Evolutionary conservation across 2,797 vertebrate species (phyloP).

Genomic region (Lithobates sylvaticus): DNA sequence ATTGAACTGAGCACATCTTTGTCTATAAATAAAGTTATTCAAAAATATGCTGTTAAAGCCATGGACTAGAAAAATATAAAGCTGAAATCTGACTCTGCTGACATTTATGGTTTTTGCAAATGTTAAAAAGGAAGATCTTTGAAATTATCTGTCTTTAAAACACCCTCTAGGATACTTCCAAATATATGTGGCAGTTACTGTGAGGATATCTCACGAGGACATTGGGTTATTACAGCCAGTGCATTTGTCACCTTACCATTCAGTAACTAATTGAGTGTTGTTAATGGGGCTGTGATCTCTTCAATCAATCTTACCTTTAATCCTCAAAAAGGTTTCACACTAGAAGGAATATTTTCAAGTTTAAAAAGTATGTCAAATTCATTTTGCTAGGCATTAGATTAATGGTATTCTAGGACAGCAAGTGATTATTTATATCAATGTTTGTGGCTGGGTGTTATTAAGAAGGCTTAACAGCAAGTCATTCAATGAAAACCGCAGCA

Average conservation of each 20-base stretch:
- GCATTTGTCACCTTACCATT: constrained; percentile 13
- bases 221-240: constrained; percentile 21
- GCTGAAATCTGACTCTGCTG: not conserved
- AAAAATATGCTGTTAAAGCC: not conserved
- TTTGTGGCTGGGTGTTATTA: not conserved
- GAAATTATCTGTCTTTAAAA: not conserved
- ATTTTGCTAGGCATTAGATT: not conserved
- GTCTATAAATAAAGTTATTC: too few relatives aligned
- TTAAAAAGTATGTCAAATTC: constrained; percentile 1
- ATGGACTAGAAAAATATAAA: not conserved
- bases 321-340: constrained; percentile 16
- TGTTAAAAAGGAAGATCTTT: not conserved
- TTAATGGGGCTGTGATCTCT: constrained; percentile 32
- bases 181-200: not conserved
- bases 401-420: not conserved
- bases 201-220: constrained; percentile 19
- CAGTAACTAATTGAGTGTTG: constrained; percentile 15
- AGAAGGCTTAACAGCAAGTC: not conserved
- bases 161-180: not conserved
- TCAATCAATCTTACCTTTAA: constrained; percentile 19
- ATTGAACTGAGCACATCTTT: too few relatives aligned
- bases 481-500: not conserved
- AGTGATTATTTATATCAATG: not conserved
- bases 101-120: not conserved
- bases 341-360: constrained; percentile 1